phyloP scores from a whole-genome alignment of 1,140 invertebrate species.

The Galleria mellonella region DNA sequence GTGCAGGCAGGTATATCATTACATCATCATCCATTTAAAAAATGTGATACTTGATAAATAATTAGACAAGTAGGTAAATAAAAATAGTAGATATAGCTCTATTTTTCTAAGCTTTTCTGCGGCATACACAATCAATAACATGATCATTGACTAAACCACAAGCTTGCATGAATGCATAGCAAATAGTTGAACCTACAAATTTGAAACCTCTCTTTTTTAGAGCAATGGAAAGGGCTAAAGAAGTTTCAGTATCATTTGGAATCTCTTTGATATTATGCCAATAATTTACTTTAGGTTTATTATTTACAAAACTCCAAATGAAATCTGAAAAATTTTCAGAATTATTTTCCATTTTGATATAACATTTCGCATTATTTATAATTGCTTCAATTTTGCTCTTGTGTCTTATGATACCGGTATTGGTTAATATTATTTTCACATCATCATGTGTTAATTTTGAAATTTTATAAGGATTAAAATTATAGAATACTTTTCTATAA shows the following conservation, averaged over 20 bases:
- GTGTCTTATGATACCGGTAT: slow-evolving; percentile 43
- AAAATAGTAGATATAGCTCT: too few species aligned
- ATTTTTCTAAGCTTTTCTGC: too few species aligned
- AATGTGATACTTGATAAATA: too few species aligned
- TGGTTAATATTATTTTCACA: slow-evolving; percentile 22
- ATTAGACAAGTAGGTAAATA: too few species aligned
- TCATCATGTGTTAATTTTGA: slow-evolving; percentile 25
- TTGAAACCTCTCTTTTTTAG: slow-evolving; percentile 54
- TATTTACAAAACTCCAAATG: slow-evolving; percentile 52
- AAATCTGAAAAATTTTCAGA: slow-evolving; percentile 48
- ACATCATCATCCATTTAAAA: too few species aligned
- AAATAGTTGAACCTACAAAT: slow-evolving; percentile 54
- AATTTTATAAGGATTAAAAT: slow-evolving; percentile 48
- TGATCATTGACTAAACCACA: slow-evolving; percentile 64
- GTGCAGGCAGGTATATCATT: too few species aligned
- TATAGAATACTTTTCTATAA: slow-evolving; percentile 40
- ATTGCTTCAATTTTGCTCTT: slow-evolving; percentile 54
- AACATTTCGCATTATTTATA: slow-evolving; percentile 53
- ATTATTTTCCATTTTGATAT: slow-evolving; percentile 38
- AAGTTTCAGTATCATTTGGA: slow-evolving; percentile 38
- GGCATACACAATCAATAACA: slow-evolving; percentile 24
- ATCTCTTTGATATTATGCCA: slow-evolving; percentile 36
- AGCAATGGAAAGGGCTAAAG: slow-evolving; percentile 39
- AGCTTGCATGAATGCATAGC: slow-evolving; percentile 67
- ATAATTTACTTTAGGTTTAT: slow-evolving; percentile 40